Evolutionary conservation across 2,797 vertebrate genomes (phyloP), one percentile per base, ranked within the genome.

Genomic region (Schizopygopsis malacanthus): DNA sequence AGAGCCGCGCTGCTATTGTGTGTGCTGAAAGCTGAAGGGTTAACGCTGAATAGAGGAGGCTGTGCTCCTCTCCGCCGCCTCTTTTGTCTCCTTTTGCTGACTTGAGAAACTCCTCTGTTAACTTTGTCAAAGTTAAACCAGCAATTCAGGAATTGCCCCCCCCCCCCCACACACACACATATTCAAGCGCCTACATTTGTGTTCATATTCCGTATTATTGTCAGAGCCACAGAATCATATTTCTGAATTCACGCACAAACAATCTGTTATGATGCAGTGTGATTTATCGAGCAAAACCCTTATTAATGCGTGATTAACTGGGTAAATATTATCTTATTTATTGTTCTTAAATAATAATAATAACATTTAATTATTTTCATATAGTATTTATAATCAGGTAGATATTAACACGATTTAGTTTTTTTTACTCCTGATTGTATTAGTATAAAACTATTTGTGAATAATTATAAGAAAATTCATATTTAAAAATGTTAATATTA

Each of bases 11-110:
- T 73, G 75, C 87, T 87, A 84, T 89, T 90, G 88, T 85, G 50
- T 33, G 50, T 82, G 72, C 28, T 89, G 88, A 89, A 85, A 85
- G 86, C 85, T 83, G 82, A 82, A 88, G 87, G 89, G 94, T 95
- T 96, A 94, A 95, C 92, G 91, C 93, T 94, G 93, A 96, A 95
- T 95, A 94, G 94, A 93, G 92, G 92, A 94, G 93, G 82, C 82
- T 72, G 70, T 83, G 70, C 65, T 85, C 70, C 84, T 92, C 92
- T 92, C 94, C 93, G 91, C 92, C 92, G 94, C 93, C 93, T 93
- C 93, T 94, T 96, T 95, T 95, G 93, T 94, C 89, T 93, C 91
- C 94, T 95, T 95, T 95, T 95, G 95, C 95, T 95, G 95, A 95
- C 95, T 95, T 92, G 94, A 95, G 93, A 94, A 94, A 93, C 93